phyloP scores from a whole-genome alignment of 1,140 invertebrate species.

The Protaetia brevitarsis region DNA sequence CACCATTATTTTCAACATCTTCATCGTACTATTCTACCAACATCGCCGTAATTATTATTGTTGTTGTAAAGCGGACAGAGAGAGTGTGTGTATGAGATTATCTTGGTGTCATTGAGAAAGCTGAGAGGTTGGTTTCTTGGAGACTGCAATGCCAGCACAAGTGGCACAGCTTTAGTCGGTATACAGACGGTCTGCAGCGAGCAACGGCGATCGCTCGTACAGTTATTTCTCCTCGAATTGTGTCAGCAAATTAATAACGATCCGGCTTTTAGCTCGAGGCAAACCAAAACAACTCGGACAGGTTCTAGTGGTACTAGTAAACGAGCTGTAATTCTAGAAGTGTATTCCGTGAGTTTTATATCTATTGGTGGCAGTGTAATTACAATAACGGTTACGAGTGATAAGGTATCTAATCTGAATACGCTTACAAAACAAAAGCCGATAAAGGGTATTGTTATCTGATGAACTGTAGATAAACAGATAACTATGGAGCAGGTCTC shows the following conservation, averaged over 20 bases:
- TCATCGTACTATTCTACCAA: too few species aligned
- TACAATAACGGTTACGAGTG: neutral
- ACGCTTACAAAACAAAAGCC: neutral
- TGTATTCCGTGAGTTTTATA: neutral
- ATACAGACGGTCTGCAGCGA: slow-evolving; percentile 29
- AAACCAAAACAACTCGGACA: neutral
- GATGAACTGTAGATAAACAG: slow-evolving; percentile 20
- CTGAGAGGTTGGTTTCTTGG: slow-evolving; percentile 23
- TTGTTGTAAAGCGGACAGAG: neutral
- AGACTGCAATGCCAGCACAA: slow-evolving; percentile 33
- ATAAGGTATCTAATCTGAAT: neutral
- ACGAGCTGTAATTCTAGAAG: neutral
- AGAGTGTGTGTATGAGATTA: slow-evolving; percentile 21
- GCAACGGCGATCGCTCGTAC: slow-evolving; percentile 23
- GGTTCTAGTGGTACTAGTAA: neutral
- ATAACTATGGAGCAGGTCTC: slow-evolving; percentile 34
- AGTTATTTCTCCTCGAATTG: slow-evolving; percentile 29
- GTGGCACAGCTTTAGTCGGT: slow-evolving; percentile 33
- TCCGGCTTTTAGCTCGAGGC: slow-evolving; percentile 15
- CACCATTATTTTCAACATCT: neutral
- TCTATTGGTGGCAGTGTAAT: too few species aligned
- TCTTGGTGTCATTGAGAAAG: slow-evolving; percentile 35
- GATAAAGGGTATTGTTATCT: slow-evolving; percentile 8
- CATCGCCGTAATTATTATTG: neutral
- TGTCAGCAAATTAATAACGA: slow-evolving; percentile 25